Percentiles rank a stretch among this genome's conserved stretches.
Conservation (phyloP, 2,888 invertebrate genomes). For the Eristalis tenax region DNA sequence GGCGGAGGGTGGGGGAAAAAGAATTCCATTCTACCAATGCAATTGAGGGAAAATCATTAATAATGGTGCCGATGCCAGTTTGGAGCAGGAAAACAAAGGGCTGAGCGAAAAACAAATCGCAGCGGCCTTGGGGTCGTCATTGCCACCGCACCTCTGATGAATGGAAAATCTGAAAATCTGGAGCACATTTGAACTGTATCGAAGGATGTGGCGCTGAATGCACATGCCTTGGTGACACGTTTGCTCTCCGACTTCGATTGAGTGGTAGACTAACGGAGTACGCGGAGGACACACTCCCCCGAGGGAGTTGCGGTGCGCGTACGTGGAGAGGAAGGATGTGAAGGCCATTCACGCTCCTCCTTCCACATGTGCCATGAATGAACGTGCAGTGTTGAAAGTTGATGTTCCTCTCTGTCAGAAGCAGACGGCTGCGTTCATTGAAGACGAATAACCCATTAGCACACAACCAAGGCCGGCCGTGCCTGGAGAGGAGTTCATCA, state of each 20-base stretch:
- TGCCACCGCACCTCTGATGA: not conserved
- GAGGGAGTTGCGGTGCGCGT: no score
- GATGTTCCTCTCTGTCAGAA: not conserved
- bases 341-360: not conserved
- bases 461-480: slow-evolving; percentile 6
- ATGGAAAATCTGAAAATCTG: no score
- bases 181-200: not conserved
- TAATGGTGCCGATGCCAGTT: slow-evolving; percentile 1
- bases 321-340: no score
- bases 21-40: not conserved
- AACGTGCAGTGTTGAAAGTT: not conserved
- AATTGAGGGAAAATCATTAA: slow-evolving; percentile 32
- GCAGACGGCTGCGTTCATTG: not conserved
- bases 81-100: not conserved
- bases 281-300: no score
- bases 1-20: not conserved
- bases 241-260: no score
- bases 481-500: slow-evolving; percentile 42
- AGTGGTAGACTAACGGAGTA: no score
- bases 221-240: not conserved
- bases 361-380: not conserved
- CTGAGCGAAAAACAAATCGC: not conserved
- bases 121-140: slow-evolving; percentile 12
- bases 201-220: not conserved
- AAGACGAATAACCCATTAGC: slow-evolving; percentile 30